Conservation (phyloP, 2,797 vertebrate species). For the Ctenopoma kingsleyae region DNA sequence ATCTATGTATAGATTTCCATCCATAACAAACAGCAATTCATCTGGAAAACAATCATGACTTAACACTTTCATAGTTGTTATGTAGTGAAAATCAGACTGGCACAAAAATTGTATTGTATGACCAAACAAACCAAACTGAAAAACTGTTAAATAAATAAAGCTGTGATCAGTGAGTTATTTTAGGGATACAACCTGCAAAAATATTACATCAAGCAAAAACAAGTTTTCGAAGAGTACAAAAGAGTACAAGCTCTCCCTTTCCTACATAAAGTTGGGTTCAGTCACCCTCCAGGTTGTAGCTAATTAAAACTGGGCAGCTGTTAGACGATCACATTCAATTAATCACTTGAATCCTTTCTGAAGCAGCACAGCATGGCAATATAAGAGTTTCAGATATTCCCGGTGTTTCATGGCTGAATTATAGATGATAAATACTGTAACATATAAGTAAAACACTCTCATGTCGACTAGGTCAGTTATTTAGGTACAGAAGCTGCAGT, state of each 20-base stretch:
- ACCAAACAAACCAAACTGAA: neutral
- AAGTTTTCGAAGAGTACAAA: neutral
- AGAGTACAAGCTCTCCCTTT: neutral
- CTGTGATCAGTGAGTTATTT: constrained; percentile 10
- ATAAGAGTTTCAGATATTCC: neutral
- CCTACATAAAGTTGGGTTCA: neutral
- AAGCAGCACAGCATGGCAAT: constrained; percentile 7
- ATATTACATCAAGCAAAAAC: neutral
- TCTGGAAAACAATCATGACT: neutral
- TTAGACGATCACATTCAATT: constrained; percentile 39
- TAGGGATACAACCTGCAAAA: neutral
- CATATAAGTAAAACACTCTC: constrained; percentile 14
- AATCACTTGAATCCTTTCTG: constrained; percentile 31
- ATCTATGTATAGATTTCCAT: neutral
- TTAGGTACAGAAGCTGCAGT: neutral
- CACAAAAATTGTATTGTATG: neutral
- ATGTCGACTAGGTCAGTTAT: constrained; percentile 28
- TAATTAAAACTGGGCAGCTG: constrained; percentile 38
- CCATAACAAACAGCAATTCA: neutral
- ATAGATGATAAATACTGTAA: constrained; percentile 5
- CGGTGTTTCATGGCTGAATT: neutral
- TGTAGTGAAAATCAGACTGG: neutral
- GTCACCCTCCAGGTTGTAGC: constrained; percentile 12
- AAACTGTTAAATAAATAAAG: neutral
- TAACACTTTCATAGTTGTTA: constrained; percentile 1